Base-by-base conservation (phyloP, 2,797 vertebrate species). In the Chaunax sp. region DNA sequence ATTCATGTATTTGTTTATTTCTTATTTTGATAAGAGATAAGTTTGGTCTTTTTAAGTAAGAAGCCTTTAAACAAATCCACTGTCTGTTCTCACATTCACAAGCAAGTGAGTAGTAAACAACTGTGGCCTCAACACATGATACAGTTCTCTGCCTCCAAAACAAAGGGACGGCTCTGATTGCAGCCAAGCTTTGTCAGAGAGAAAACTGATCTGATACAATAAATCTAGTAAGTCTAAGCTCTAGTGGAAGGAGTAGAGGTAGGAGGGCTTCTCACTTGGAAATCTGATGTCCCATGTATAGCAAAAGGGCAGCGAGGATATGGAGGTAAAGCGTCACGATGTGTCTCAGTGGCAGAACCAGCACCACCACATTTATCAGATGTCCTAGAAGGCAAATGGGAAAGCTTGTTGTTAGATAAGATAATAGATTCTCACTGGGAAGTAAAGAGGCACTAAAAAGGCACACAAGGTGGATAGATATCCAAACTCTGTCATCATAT, bases 281-380 rank as follows among this genome's bases (percentile, higher is more conserved):
- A 22, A 93, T 94, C 78, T 92, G 92, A 83, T 97, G 96, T 28
- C 93, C 94, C 72, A 94, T 88, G 50, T 93, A 95, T 0, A 96
- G 92, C 3, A 97, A 93, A 20, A 95, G 82, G 8, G 76, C 86
- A 0, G 92, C 91, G 1, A 97, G 92, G 54, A 96, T 78, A 37
- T 95, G 93, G 62, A 96, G 94, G 87, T 96, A 96, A 77, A 97
- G 89, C 22, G 87, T 93, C 64, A 96, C 94, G 46, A 97, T 94
- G 72, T 92, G 92, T 55, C 90, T 93, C 78, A 96, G 72, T 0
- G 96, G 95, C 55, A 97, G 77, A 50, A 92, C 53, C 75, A 96
- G 76, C 51, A 96, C 84, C 77, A 95, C 91, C 25, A 90, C 60
- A n/a, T 95, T 95, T 8, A 94, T 72, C 66, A 95, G 20, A 38